These are phyloP conservation scores for Agonopterix arenella DNA, from an alignment of 2,888 invertebrate species.

Conservation along the genomic window DNA sequence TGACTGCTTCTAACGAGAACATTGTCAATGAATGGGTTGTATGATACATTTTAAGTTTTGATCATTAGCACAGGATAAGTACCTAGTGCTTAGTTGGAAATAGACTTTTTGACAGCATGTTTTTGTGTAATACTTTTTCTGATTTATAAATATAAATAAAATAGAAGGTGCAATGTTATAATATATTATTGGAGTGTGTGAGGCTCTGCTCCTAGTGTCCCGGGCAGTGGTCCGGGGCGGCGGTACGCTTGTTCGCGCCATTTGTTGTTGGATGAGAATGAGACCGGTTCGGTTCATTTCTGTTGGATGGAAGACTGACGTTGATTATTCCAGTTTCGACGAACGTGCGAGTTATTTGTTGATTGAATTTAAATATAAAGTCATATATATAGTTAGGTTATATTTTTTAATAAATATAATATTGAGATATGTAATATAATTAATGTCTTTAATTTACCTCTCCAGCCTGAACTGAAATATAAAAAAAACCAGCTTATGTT, in stretches of 20 bases:
- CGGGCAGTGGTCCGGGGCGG: constrained; percentile 1
- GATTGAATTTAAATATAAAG: constrained; percentile 75
- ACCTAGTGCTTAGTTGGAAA: constrained; percentile 28
- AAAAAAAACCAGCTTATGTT: too few relatives aligned
- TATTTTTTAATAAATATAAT: constrained; percentile 78
- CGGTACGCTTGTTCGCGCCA: constrained; percentile 45
- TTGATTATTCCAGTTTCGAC: constrained; percentile 73
- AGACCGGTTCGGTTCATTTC: constrained; percentile 58
- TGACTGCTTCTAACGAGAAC: constrained; percentile 24
- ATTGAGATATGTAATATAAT: constrained; percentile 74
- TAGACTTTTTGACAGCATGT: constrained; percentile 49
- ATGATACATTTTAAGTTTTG: constrained; percentile 29
- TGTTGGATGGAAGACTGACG: constrained; percentile 70
- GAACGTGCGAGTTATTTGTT: constrained; percentile 75
- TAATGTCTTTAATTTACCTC: constrained; percentile 36
- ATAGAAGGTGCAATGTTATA: constrained; percentile 70
- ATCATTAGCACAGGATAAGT: constrained; percentile 21
- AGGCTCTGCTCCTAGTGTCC: neutral
- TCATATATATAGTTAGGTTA: constrained; percentile 77
- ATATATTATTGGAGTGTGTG: constrained; percentile 34
- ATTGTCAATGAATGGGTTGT: constrained; percentile 39
- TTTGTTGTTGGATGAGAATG: constrained; percentile 35
- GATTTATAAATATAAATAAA: constrained; percentile 44
- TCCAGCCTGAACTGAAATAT: neutral
- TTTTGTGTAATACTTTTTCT: constrained; percentile 56